Conservation (phyloP, 2,888 invertebrate species). For the Ashinkailepas kermadecensis region DNA sequence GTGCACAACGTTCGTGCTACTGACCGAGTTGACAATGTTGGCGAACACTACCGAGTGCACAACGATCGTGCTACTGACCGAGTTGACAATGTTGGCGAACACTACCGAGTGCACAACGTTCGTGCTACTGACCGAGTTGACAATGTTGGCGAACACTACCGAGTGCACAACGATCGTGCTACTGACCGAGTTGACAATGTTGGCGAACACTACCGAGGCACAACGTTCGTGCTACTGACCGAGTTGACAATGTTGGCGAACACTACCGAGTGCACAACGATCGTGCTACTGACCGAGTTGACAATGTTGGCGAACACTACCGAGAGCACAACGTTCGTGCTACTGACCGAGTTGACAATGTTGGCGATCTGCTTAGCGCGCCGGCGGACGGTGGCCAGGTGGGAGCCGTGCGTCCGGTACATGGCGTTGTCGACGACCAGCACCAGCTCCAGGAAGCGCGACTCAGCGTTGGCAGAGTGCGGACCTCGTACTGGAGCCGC, state of each 20-base stretch:
- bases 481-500: conserved; percentile 57
- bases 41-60: too few relatives aligned
- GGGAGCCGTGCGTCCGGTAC: conserved; percentile 69
- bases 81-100: neutral
- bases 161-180: neutral
- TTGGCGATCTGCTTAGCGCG: conserved; percentile 90
- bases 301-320: too few relatives aligned
- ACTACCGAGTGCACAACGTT: too few relatives aligned
- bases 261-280: too few relatives aligned
- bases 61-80: neutral
- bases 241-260: neutral
- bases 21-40: too few relatives aligned
- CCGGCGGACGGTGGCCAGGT: conserved; percentile 61
- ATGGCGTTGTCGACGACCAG: conserved; percentile 81
- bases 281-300: too few relatives aligned
- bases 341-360: conserved; percentile 87
- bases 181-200: conserved; percentile 91
- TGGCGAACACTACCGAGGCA: conserved; percentile 53
- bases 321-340: too few relatives aligned
- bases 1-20: too few relatives aligned
- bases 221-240: neutral
- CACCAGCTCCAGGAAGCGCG: conserved; percentile 81
- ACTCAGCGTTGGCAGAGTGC: conserved; percentile 73
- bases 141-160: too few relatives aligned
- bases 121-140: too few relatives aligned